phyloP scores from a whole-genome alignment of 2,888 invertebrate species.

The Calameuta idolon region DNA sequence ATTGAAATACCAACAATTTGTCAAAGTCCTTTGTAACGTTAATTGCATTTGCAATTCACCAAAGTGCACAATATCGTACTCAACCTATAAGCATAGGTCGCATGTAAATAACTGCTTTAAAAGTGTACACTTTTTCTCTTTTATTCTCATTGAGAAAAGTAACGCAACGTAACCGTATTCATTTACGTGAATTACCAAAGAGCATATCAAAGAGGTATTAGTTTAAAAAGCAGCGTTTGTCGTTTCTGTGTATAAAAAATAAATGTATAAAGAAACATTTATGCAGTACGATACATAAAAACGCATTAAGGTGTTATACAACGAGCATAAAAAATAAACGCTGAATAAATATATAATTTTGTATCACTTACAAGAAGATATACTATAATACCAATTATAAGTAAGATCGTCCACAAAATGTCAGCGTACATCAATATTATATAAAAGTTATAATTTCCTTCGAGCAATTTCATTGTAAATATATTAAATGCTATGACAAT shows the following conservation, averaged over 20 bases:
- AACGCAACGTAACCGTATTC: not conserved
- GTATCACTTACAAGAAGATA: not conserved
- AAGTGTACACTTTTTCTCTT: not conserved
- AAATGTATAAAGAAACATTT: not conserved
- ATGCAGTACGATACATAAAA: not conserved
- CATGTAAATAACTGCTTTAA: not conserved
- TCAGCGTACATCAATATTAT: not conserved
- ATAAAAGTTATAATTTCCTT: conserved; percentile 8
- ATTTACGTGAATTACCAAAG: not conserved
- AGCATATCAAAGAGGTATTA: not conserved
- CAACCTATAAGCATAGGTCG: not conserved
- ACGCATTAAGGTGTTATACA: not conserved
- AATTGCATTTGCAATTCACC: not conserved
- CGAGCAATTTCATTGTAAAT: conserved; percentile 16
- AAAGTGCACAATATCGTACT: not conserved
- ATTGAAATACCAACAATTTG: not conserved
- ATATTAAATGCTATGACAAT: conserved; percentile 18
- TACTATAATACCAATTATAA: not conserved
- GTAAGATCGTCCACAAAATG: not conserved
- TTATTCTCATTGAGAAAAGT: not conserved
- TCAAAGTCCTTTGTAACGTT: not conserved
- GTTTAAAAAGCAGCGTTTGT: not conserved
- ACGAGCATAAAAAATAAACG: not conserved
- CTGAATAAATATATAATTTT: not conserved
- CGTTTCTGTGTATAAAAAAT: not conserved